Evolutionary conservation across 2,113 vertebrate species (phyloP).

Genomic region (Corythornis madagascariensis): DNA sequence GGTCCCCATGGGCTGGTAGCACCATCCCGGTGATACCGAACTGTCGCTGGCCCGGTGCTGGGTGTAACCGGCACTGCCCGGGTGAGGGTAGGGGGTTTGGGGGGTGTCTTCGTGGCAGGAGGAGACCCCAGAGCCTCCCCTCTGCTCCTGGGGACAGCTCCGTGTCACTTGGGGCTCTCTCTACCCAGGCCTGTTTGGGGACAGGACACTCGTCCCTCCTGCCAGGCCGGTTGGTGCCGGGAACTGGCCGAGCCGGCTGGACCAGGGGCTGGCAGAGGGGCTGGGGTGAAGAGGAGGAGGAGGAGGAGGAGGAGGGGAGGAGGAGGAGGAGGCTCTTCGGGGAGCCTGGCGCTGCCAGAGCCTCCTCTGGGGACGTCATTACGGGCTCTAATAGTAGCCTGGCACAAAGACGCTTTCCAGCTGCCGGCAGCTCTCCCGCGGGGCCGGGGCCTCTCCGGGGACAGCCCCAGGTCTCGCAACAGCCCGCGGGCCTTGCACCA

Average conservation of each 20-base stretch:
- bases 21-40: accelerated
- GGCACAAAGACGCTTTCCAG: slow-evolving; percentile 60
- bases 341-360: neutral
- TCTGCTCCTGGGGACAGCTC: accelerated
- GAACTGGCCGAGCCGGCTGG: neutral
- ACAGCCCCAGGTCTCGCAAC: slow-evolving; percentile 55
- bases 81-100: neutral
- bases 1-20: accelerated
- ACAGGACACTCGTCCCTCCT: neutral
- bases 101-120: neutral
- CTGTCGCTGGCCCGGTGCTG: neutral
- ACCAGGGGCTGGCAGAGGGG: neutral
- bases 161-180: accelerated
- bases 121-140: no score
- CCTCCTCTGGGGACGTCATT: slow-evolving; percentile 71
- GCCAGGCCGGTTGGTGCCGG: neutral
- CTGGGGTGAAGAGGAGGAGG: neutral
- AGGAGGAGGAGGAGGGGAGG: neutral
- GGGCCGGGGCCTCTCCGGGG: neutral
- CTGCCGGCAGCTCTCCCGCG: neutral
- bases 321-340: neutral
- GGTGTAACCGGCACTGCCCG: neutral
- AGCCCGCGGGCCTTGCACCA: slow-evolving; percentile 74
- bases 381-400: slow-evolving; percentile 59
- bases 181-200: neutral